phyloP scores from a whole-genome alignment of 2,113 vertebrate species.

The Corydoras sp. region DNA sequence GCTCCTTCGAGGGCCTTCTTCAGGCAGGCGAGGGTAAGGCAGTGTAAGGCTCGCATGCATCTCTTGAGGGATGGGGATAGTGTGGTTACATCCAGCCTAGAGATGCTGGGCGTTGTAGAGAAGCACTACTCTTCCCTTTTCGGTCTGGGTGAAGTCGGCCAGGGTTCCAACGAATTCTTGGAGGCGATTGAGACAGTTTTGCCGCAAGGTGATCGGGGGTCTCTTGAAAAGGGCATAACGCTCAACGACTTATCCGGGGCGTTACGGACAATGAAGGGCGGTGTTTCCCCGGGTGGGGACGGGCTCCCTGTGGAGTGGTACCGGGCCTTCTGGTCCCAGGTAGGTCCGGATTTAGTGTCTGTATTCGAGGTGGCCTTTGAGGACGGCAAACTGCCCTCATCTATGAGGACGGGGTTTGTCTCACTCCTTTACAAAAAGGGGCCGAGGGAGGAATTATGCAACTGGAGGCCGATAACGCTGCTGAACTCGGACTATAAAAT shows the following conservation, averaged over 20 bases:
- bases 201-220: neutral
- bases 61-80: neutral
- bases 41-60: neutral
- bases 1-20: neutral
- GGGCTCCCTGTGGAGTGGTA: neutral
- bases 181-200: neutral
- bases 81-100: neutral
- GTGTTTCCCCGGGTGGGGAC: neutral
- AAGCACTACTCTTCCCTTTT: neutral
- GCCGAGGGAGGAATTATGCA: neutral
- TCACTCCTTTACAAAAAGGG: neutral
- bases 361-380: neutral
- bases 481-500: neutral
- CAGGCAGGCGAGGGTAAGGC: neutral
- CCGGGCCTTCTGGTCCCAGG: neutral
- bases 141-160: neutral
- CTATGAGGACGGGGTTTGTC: neutral
- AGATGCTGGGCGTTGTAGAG: neutral
- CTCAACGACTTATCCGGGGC: neutral
- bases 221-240: neutral
- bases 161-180: neutral
- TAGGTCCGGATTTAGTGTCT: neutral
- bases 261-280: neutral
- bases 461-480: neutral
- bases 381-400: neutral